phyloP scores from a whole-genome alignment of 2,797 vertebrate species.

The Sebastes oblongus region DNA sequence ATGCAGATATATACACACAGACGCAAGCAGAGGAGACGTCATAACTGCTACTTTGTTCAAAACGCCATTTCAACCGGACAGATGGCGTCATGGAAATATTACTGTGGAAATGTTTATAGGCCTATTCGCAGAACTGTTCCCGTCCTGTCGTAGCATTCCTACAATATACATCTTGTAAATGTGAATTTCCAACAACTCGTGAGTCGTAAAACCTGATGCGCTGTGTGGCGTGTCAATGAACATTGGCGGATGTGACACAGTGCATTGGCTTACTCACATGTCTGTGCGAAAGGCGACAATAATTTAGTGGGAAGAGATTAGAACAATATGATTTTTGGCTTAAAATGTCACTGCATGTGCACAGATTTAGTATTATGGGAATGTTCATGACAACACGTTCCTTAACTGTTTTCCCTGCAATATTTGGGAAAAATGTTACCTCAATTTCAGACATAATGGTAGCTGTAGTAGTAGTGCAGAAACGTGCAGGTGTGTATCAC shows the following conservation, averaged over 20 bases:
- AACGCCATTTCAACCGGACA: constrained; percentile 33
- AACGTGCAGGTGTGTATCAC: constrained; percentile 4
- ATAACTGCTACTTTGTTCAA: constrained; percentile 24
- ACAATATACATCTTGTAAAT: constrained; percentile 43
- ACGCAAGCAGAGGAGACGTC: background rate
- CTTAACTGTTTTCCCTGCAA: constrained; percentile 9
- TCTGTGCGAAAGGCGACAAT: constrained; percentile 9
- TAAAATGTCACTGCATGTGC: constrained; percentile 20
- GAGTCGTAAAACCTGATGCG: constrained; percentile 44
- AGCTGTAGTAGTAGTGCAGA: background rate
- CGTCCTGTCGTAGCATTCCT: constrained; percentile 4
- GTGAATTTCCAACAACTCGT: constrained; percentile 33
- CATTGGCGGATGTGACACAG: background rate
- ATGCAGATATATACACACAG: background rate
- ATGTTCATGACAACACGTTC: constrained; percentile 10
- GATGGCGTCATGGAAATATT: constrained; percentile 47
- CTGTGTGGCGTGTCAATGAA: constrained; percentile 10
- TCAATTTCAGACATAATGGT: constrained; percentile 16
- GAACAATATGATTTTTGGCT: constrained; percentile 16
- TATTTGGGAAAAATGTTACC: constrained; percentile 8
- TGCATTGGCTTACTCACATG: background rate
- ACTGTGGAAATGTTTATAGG: constrained; percentile 40
- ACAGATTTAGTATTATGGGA: constrained; percentile 28
- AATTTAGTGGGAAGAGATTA: constrained; percentile 34
- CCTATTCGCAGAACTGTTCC: constrained; percentile 23